Evolutionary conservation across 2,113 vertebrate species (phyloP), one percentile per base, ranked within the genome.

Genomic region (Hippocampus mohnikei): DNA sequence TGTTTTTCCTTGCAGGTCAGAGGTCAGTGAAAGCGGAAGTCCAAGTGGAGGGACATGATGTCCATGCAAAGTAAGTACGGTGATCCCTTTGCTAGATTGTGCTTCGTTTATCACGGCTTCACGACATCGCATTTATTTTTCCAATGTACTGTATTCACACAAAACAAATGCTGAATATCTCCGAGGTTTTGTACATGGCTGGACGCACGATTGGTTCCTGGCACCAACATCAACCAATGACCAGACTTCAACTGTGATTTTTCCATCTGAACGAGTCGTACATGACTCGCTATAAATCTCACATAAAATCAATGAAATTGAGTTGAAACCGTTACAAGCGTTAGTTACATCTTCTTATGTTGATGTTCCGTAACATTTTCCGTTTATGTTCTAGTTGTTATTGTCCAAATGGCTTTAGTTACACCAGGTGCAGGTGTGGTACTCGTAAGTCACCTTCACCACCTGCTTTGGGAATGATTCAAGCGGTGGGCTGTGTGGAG

Each of bases 1-100:
- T 69, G 18, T 83, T 42, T 83, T 66, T 82, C 4, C 66, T 60
- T 61, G 60, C 78, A 89, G 90, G 82, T 84, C 63, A 76, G 44
- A 79, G 65, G 69, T 85, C 75, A 76, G 67, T 78, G 69, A 78
- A 80, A 77, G 79, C 71, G 71, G 80, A 76, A 53, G 55, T 65
- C 74, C 80, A 77, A 79, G 75, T 76, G 78, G 81, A 78, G 68
- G 33, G 75, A 64, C 72, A 89, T 86, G 87, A 92, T 92, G 91
- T 88, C 90, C 77, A 85, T 91, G 88, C 89, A 90, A 82, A 90
- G 91, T 92, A 85, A 84, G 90, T 85, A 2, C 44, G 6, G 33
- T 37, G 33, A 37, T 37, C 33, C 33, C 33, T 37, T 37, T 37
- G 33, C 5, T 6, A 37, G 0, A 46, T 5, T 23, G 21, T 53